Evolutionary conservation across 2,797 vertebrate species (phyloP).

Genomic region (Microctenopoma steveboyesi): DNA sequence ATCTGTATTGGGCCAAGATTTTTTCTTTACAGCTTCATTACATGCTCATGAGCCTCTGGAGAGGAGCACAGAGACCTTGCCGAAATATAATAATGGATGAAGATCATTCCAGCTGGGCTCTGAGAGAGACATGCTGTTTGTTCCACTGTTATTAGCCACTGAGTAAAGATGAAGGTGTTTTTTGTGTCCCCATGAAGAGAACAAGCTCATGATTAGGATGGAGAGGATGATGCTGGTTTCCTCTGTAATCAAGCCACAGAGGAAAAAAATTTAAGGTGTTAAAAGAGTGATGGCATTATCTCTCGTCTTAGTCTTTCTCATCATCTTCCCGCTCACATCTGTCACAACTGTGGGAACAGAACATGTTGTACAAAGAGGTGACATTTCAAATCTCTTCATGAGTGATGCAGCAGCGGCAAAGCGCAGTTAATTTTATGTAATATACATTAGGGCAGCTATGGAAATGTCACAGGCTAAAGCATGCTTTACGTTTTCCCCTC

Average conservation of each 20-base stretch:
- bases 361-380: constrained; percentile 64
- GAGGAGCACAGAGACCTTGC: constrained; percentile 47
- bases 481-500: not conserved
- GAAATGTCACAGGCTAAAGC: constrained; percentile 7
- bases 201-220: constrained; percentile 44
- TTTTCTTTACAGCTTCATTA: constrained; percentile 49
- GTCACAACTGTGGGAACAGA: constrained; percentile 59
- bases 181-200: constrained; percentile 19
- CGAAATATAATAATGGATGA: constrained; percentile 66
- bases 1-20: constrained; percentile 48
- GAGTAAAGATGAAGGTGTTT: constrained; percentile 42
- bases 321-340: constrained; percentile 72
- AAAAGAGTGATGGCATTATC: constrained; percentile 69
- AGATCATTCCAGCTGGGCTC: constrained; percentile 55
- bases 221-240: constrained; percentile 30
- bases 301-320: constrained; percentile 51
- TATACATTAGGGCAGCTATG: constrained; percentile 25
- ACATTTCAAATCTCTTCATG: constrained; percentile 64
- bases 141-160: constrained; percentile 59
- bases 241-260: constrained; percentile 38
- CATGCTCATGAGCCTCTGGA: constrained; percentile 34
- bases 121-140: constrained; percentile 59
- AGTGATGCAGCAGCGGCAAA: constrained; percentile 41
- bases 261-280: constrained; percentile 65
- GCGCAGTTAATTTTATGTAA: constrained; percentile 39